Evolutionary conservation across 2,113 vertebrate species (phyloP).

Genomic region (Notarius quadriscutis): DNA sequence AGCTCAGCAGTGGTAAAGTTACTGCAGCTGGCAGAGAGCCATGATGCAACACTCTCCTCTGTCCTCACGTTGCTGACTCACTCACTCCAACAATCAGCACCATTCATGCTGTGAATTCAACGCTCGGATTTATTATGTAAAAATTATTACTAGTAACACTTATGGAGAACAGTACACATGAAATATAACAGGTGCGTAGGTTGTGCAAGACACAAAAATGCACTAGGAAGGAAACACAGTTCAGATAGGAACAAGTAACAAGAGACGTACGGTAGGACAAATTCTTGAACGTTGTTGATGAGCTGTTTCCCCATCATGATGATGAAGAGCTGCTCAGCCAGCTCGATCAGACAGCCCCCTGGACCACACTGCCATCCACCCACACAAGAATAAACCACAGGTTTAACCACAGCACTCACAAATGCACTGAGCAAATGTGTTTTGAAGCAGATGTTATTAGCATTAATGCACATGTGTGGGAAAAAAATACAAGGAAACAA

Average conservation of each 20-base stretch:
- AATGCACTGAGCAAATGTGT: background rate
- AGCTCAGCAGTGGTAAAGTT: constrained; percentile 18
- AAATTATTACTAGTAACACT: background rate
- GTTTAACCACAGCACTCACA: constrained; percentile 5
- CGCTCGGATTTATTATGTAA: background rate
- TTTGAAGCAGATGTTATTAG: background rate
- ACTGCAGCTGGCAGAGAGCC: constrained; percentile 11
- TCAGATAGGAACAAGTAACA: background rate
- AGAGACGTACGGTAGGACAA: constrained; percentile 72
- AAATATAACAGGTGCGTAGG: background rate
- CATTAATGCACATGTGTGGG: background rate
- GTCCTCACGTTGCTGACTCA: constrained; percentile 25
- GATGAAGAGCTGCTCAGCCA: constrained; percentile 80
- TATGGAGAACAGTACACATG: background rate
- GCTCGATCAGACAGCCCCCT: constrained; percentile 75
- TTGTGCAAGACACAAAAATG: background rate
- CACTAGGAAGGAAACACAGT: background rate
- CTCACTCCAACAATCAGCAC: constrained; percentile 12
- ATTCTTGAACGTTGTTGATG: constrained; percentile 78
- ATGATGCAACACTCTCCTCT: constrained; percentile 46
- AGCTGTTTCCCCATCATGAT: constrained; percentile 82
- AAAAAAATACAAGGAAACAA: background rate
- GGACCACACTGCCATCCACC: constrained; percentile 71
- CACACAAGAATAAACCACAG: constrained; percentile 39
- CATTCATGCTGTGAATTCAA: background rate